A percentile compares a stretch with the other conserved stretches of the same genome.
phyloP scores from a whole-genome alignment of 2,888 invertebrate species.

The Cancer borealis region DNA sequence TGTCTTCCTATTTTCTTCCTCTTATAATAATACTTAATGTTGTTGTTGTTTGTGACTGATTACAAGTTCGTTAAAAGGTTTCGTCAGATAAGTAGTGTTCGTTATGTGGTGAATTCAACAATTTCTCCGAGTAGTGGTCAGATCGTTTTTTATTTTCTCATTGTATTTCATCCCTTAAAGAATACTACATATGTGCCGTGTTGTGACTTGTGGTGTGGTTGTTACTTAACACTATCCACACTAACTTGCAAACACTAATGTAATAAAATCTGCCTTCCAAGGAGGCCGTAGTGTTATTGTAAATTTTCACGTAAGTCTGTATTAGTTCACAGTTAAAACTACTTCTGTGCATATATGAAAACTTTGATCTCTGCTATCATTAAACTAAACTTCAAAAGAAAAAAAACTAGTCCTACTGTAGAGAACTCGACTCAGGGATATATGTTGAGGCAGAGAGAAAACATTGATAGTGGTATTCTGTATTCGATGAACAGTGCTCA shows the following conservation, averaged over 20 bases:
- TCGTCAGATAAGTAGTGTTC: background rate
- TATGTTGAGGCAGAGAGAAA: background rate
- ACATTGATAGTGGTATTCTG: background rate
- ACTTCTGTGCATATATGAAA: background rate
- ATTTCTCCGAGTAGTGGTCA: too few species aligned
- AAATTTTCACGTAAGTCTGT: background rate
- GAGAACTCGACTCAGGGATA: background rate
- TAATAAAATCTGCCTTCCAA: background rate
- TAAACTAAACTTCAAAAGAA: background rate
- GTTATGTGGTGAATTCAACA: too few species aligned
- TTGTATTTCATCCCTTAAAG: too few species aligned
- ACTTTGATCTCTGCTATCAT: background rate
- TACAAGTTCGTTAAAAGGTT: background rate
- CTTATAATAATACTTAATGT: background rate
- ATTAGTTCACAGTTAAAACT: background rate
- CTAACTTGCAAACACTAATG: background rate
- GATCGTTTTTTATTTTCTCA: too few species aligned
- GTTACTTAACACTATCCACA: background rate
- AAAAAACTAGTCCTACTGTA: background rate
- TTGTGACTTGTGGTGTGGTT: background rate
- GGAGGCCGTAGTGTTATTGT: background rate
- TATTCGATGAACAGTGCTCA: constrained; percentile 22
- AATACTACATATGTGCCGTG: background rate
- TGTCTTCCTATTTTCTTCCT: background rate
- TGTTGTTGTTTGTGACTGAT: too few species aligned